Base-by-base conservation (phyloP, 1,140 invertebrate species). In the Araneus ventricosus region DNA sequence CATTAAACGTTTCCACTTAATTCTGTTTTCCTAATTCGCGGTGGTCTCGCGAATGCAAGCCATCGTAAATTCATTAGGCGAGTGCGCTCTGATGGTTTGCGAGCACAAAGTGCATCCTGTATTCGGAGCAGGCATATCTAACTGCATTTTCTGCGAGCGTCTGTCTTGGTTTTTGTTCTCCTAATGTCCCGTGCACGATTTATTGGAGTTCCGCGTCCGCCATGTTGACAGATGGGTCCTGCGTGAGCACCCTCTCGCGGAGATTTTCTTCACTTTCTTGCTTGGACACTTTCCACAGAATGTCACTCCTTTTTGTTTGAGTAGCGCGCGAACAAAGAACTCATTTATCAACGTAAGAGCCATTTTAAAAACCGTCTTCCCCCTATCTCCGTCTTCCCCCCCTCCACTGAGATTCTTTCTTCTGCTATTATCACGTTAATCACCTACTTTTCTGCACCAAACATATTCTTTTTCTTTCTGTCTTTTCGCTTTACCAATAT, bases 281-380 rank as follows among this genome's bases (percentile, higher is more conserved):
- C 86, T 94, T 80, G 93, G 84, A 86, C 85, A 88, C 90, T 92
- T 94, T 85, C 93, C 93, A 90, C 87, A 52, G 87, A 88, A 88
- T 84, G 86, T 85, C 79, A 34, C 39, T 41, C 57, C 82, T 85
- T 30, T 90, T 52, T 52, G 27, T 61, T 80, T 22, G 39, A 45
- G 80, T 2, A n/a, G 34, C n/a, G 10, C 57, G 24, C 41, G 87
- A 52, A 93, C 87, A 93, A 93, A 85, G 87, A n/a, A 88, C 84
- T 92, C 91, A 92, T 92, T 92, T 92, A 92, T 92, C 91, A 92
- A 52, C n/a, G 30, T 45, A 86, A 57, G 22, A 52, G 45, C 34
- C 37, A 14, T 86, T 45, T 86, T 24, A 82, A 57, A 57, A 57
- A 90, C 6, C 3, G 24, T 30, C 17, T 17, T 39, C 30, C 39